Conservation (phyloP, 2,888 invertebrate species). For the Chrysolina oricalcia region DNA sequence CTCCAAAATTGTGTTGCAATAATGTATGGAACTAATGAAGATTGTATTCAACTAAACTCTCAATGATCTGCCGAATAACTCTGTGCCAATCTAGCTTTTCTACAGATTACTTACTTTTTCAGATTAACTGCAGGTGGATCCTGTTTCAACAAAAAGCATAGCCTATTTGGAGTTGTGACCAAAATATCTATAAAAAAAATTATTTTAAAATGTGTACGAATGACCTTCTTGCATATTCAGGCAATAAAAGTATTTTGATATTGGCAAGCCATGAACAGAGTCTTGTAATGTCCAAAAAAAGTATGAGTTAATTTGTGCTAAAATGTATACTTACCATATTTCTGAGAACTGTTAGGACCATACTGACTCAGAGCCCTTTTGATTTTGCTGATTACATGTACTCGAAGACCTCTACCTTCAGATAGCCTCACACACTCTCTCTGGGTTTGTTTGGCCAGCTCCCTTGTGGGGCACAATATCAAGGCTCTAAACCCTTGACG, state of each 20-base stretch:
- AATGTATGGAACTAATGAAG: no score
- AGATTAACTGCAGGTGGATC: conserved; percentile 84
- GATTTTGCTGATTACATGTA: conserved; percentile 87
- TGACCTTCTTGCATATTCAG: no score
- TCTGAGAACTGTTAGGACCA: conserved; percentile 82
- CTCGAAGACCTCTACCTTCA: conserved; percentile 82
- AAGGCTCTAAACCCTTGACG: conserved; percentile 89
- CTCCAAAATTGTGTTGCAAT: no score
- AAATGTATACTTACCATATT: conserved; percentile 77
- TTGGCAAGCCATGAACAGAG: no score
- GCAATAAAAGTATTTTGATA: no score
- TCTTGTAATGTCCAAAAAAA: no score
- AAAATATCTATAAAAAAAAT: conserved; percentile 81
- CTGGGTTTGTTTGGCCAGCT: conserved; percentile 93
- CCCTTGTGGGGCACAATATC: conserved; percentile 93
- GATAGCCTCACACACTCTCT: conserved; percentile 85
- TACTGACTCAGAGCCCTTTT: conserved; percentile 83
- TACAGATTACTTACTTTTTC: conserved; percentile 75
- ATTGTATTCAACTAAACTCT: no score
- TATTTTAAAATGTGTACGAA: not conserved
- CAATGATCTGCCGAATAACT: not conserved
- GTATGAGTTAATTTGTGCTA: no score
- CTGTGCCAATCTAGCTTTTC: not conserved
- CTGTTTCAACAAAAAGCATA: conserved; percentile 88
- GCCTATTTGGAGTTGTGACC: conserved; percentile 94